Conservation (phyloP, 2,113 vertebrate genomes). For the Cyprinodon tularosa region DNA sequence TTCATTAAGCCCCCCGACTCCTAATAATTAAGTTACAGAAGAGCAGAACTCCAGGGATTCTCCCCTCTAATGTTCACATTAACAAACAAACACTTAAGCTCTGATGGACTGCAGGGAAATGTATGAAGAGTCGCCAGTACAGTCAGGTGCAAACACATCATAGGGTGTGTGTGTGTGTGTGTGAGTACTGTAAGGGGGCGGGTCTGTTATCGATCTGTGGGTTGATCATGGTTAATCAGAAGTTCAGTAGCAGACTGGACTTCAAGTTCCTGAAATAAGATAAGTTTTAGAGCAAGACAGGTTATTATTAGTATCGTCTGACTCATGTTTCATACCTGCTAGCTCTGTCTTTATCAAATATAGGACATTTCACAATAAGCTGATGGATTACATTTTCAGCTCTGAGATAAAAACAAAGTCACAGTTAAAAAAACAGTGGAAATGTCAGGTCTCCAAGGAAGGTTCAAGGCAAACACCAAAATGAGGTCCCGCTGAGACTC, state of each 20-base stretch:
- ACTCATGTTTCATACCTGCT: too few relatives aligned
- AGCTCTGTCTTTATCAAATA: too few relatives aligned
- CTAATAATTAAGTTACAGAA: conserved; percentile 74
- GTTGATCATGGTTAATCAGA: conserved; percentile 45
- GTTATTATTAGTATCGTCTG: too few relatives aligned
- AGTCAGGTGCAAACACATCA: too few relatives aligned
- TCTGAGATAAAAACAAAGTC: too few relatives aligned
- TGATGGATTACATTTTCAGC: too few relatives aligned
- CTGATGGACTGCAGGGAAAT: conserved; percentile 19
- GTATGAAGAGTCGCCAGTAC: not conserved
- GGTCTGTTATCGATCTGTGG: not conserved
- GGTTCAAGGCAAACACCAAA: too few relatives aligned
- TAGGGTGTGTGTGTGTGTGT: not conserved
- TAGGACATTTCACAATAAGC: too few relatives aligned
- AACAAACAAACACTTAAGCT: conserved; percentile 58
- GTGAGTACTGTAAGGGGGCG: not conserved
- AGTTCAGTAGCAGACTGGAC: conserved; percentile 33
- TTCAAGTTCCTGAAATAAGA: not conserved
- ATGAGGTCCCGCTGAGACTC: too few relatives aligned
- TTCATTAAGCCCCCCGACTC: conserved; percentile 70
- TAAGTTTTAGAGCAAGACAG: too few relatives aligned
- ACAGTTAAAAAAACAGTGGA: too few relatives aligned
- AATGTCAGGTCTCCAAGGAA: too few relatives aligned
- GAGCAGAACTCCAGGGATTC: conserved; percentile 52
- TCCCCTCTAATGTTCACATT: conserved; percentile 66